Evolutionary conservation across 1,140 invertebrate genomes (phyloP), one percentile per base, ranked within the genome.

Genomic region (Drosophila orena): DNA sequence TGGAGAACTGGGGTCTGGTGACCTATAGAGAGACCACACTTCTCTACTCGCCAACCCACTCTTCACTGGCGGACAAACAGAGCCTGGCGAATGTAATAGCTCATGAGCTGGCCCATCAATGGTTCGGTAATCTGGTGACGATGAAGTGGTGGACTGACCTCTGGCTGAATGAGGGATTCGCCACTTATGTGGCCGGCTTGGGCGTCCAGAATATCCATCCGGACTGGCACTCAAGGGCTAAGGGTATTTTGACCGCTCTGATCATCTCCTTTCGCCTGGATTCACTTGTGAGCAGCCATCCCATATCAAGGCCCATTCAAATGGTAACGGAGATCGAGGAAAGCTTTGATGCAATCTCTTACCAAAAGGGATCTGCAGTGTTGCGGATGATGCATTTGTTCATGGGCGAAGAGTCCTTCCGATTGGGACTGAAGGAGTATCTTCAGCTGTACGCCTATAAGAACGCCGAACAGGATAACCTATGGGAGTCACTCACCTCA

Each of bases 301-400:
- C 94, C 14, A 93, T 95, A 6, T 95, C 94, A 0, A 94, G 94
- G 4, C 90, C 93, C 1, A 93, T 95, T 5, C 93, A 93, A 20
- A 81, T 93, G 71, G 96, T 96, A 0, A 94, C 95, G 78, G 95
- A 98, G 92, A 97, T 98, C 15, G 94, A 94, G 8, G 95, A 98
- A 92, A 96, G 97, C 42, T 98, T 98, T 92, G 97, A 98, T 91
- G 93, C 93, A 2, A 98, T 98, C 71, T 97, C 97, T 0, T 98
- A 98, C 91, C 94, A 94, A 44, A 98, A 98, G 94, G 97, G 97
- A 49, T 94, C 95, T 4, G 94, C 93, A 10, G 93, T 98, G 10
- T 95, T 98, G 42, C 93, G 97, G 1, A 98, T 98, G 97, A 97
- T 98, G 95, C 94, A 95, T 70, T 93, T 95, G 81, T 97, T 98